Base-by-base conservation (phyloP, 2,888 invertebrate species). In the Pemphredon lugubris region DNA sequence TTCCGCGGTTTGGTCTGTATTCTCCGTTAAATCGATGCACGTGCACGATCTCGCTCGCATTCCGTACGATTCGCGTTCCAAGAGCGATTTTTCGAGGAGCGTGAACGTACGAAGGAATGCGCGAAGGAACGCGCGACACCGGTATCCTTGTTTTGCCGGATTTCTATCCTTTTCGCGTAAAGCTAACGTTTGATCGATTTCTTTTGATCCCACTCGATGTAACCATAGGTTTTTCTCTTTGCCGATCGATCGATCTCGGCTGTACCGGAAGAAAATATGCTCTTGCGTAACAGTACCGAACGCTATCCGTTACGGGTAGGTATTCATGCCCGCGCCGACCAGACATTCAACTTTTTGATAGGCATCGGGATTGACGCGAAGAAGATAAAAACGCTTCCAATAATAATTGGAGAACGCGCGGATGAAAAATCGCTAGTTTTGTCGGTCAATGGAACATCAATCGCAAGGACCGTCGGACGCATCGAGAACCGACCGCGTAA, bases 191-290 rank as follows among this genome's bases (percentile, higher is more conserved):
- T 18, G 30, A 39, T 51, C 23, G 51, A 54, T 67, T 50, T 68
- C 23, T 51, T 23, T 11, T n/a, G n/a, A 16, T 9, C 7, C 30
- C n/a, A 21, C 16, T 16, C 55, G 18, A 60, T 23, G 11, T 2
- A n/a, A 61, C 59, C 48, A 50, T 32, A 39, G 51, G 50, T 55
- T 34, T 37, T 26, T 26, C 26, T 26, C 26, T 7, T 26, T 48
- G 44, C 16, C 20, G 30, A 63, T 63, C 55, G 61, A 68, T 68
- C 55, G 39, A 34, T 32, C 50, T 3, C 7, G 48, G 50, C 23
- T 16, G 37, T 23, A 42, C 50, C 48, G 39, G 9, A 55, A 55
- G 59, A 59, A 70, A 60, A 67, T 67, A 34, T 60, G 39, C 44
- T 13, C 54, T 55, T 69, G 53, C 14, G 9, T 68, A 63, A 68